These are phyloP conservation scores for Dorcus hopei DNA, from an alignment of 2,888 invertebrate genomes.

Conservation along the genomic window DNA sequence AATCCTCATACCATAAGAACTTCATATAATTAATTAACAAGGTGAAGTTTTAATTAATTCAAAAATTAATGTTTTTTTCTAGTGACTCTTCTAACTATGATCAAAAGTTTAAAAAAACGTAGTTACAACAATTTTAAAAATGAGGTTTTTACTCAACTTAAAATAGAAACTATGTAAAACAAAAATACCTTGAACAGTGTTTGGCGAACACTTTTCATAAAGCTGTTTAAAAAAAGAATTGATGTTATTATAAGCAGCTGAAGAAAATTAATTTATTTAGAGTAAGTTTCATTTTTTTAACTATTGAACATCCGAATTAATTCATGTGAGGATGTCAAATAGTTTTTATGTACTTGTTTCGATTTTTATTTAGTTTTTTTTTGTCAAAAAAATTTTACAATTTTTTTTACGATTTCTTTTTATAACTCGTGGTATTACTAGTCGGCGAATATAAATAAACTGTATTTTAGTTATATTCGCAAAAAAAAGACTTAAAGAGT, in stretches of 20 bases:
- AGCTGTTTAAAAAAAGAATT: background rate
- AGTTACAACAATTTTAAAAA: background rate
- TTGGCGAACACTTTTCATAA: background rate
- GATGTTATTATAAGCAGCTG: background rate
- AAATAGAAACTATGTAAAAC: background rate
- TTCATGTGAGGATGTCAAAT: background rate
- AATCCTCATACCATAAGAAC: slow-evolving; percentile 13
- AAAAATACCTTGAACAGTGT: background rate
- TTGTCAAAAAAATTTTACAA: slow-evolving; percentile 22
- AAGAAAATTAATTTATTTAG: background rate
- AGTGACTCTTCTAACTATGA: background rate
- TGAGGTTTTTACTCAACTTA: background rate
- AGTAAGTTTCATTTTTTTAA: background rate
- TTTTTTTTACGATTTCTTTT: slow-evolving; percentile 18
- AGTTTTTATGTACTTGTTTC: slow-evolving; percentile 19
- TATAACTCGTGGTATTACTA: background rate
- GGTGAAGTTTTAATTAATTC: background rate
- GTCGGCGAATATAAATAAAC: too few relatives aligned
- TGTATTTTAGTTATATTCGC: too few relatives aligned
- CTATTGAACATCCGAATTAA: background rate
- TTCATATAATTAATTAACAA: slow-evolving; percentile 1
- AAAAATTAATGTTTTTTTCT: background rate
- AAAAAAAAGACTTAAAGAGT: too few relatives aligned
- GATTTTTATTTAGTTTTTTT: slow-evolving; percentile 21
- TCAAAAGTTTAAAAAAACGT: background rate